A percentile compares a stretch with the other conserved stretches of the same genome.
Conservation (phyloP, 2,888 invertebrate genomes). For the Lepeophtheirus nordmannii region DNA sequence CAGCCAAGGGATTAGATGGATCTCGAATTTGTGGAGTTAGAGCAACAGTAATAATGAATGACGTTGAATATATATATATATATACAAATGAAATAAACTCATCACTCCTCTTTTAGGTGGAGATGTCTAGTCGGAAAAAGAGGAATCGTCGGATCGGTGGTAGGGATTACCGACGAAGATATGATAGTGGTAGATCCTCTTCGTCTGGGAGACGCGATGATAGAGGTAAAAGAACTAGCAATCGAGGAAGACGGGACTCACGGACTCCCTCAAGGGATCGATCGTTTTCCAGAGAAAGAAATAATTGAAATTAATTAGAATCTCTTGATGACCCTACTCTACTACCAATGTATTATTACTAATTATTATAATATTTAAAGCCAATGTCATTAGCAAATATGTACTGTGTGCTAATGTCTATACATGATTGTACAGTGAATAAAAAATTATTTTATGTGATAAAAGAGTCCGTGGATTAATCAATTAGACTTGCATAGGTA, state of each 20-base stretch:
- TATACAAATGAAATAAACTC: neutral
- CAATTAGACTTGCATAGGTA: too few relatives aligned
- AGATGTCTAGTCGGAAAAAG: constrained; percentile 1
- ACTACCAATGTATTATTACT: too few relatives aligned
- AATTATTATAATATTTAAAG: too few relatives aligned
- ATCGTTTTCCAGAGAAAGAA: neutral
- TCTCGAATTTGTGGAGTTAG: constrained; percentile 13
- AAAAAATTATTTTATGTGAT: too few relatives aligned
- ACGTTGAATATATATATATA: neutral
- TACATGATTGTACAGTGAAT: too few relatives aligned
- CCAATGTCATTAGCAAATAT: too few relatives aligned
- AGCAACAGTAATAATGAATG: neutral
- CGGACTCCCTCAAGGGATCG: neutral
- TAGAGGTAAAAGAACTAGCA: neutral
- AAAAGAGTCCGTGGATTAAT: too few relatives aligned
- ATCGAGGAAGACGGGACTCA: neutral
- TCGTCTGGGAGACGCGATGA: neutral
- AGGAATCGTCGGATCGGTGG: neutral
- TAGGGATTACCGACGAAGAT: neutral
- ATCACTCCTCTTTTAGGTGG: neutral
- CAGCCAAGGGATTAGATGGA: constrained; percentile 19
- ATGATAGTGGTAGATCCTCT: neutral
- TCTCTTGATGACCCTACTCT: too few relatives aligned
- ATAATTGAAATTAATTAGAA: neutral
- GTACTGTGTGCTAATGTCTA: too few relatives aligned